A percentile compares a stretch with the other conserved stretches of the same genome.
Evolutionary conservation across 2,113 vertebrate species (phyloP).

Genomic region (Antechinus stuartii): DNA sequence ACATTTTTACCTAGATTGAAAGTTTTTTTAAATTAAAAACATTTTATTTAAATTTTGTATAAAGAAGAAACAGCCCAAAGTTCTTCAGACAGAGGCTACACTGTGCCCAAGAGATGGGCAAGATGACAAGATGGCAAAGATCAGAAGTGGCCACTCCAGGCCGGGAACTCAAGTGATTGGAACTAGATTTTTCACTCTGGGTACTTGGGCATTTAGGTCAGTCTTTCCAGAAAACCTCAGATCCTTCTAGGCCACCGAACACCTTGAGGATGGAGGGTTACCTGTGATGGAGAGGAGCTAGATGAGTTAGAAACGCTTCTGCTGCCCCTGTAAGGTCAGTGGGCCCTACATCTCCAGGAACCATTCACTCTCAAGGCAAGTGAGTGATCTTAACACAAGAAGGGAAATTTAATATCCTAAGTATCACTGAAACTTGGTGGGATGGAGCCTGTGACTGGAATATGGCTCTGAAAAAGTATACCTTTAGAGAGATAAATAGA

Average conservation of each 20-base stretch:
- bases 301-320: constrained; percentile 89
- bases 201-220: constrained; percentile 41
- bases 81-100: background rate
- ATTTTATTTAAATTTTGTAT: background rate
- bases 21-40: constrained; percentile 29
- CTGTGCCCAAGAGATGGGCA: background rate
- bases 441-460: too few relatives aligned
- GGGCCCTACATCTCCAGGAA: constrained; percentile 87
- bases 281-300: constrained; percentile 89
- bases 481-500: too few relatives aligned
- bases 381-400: too few relatives aligned
- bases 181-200: background rate
- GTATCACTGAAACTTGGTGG: too few relatives aligned
- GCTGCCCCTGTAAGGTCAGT: constrained; percentile 87
- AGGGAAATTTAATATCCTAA: too few relatives aligned
- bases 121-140: background rate
- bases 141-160: background rate
- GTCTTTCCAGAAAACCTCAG: constrained; percentile 85
- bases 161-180: too few relatives aligned
- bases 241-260: constrained; percentile 90
- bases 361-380: constrained; percentile 65
- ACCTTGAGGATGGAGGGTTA: constrained; percentile 89
- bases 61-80: background rate
- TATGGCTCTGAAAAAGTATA: too few relatives aligned
- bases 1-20: constrained; percentile 1